Percentiles rank a stretch among this genome's conserved stretches.
phyloP scores from a whole-genome alignment of 2,797 vertebrate genomes.

The Enteromius radiatus region DNA sequence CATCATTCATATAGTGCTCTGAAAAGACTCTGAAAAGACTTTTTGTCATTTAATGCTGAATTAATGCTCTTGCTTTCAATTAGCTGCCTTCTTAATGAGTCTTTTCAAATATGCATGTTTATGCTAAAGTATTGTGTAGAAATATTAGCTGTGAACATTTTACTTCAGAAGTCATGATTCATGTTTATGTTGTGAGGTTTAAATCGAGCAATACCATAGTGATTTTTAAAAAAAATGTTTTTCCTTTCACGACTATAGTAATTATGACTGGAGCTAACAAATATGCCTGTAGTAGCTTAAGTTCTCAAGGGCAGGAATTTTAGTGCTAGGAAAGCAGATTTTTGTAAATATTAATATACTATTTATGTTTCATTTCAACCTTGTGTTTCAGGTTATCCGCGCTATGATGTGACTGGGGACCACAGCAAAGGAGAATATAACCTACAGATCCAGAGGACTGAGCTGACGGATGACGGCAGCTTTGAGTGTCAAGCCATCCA shows the following conservation, averaged over 20 bases:
- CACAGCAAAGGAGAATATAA: conserved; percentile 89
- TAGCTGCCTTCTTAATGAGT: neutral
- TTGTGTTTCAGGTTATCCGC: conserved; percentile 82
- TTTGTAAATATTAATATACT: neutral
- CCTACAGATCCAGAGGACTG: conserved; percentile 85
- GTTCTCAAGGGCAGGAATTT: neutral
- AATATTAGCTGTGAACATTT: neutral
- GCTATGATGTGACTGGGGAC: conserved; percentile 88
- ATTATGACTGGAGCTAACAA: neutral
- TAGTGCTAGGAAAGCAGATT: neutral
- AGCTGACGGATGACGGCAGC: conserved; percentile 86
- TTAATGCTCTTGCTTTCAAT: neutral
- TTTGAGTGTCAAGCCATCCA: conserved; percentile 93
- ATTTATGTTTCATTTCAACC: neutral
- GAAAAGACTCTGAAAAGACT: neutral
- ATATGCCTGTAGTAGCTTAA: neutral
- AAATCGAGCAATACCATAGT: neutral
- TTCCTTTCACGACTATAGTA: neutral
- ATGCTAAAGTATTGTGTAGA: neutral
- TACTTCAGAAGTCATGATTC: neutral
- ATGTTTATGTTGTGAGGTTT: neutral
- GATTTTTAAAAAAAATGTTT: neutral
- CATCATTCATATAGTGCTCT: too few species aligned
- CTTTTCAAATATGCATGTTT: neutral
- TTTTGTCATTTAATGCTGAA: conserved; percentile 31